Conservation (phyloP, 2,888 invertebrate genomes). For the Sisyra nigra region DNA sequence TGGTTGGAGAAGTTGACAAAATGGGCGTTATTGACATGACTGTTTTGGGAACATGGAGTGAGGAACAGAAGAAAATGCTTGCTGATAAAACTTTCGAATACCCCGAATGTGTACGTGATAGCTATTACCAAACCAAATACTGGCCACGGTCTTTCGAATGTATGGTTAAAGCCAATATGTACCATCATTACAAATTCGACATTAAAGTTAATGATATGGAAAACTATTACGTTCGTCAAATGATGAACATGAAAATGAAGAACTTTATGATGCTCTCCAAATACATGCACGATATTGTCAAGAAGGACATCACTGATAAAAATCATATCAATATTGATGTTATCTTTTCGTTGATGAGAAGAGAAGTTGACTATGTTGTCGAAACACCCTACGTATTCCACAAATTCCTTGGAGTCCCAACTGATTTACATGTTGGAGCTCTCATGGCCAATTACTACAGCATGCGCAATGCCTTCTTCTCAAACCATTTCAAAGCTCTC, state of each 20-base stretch:
- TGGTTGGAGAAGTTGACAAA: neutral
- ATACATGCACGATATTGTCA: too few species aligned
- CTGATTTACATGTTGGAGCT: constrained; percentile 1
- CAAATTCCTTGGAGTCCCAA: constrained; percentile 16
- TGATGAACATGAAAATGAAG: constrained; percentile 8
- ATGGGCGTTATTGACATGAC: neutral
- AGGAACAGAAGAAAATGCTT: neutral
- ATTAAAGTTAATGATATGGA: constrained; percentile 15
- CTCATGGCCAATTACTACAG: too few species aligned
- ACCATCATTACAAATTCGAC: constrained; percentile 9
- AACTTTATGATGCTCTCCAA: too few species aligned
- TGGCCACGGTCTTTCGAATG: neutral
- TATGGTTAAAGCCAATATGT: neutral
- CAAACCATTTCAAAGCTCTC: constrained; percentile 13
- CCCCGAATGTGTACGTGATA: constrained; percentile 2
- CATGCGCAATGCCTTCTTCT: constrained; percentile 16
- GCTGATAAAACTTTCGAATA: neutral
- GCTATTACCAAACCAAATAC: neutral
- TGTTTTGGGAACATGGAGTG: neutral
- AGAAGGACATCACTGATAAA: constrained; percentile 14
- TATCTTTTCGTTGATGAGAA: constrained; percentile 16
- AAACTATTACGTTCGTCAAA: neutral
- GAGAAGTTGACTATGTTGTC: constrained; percentile 17
- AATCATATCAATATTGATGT: constrained; percentile 15
- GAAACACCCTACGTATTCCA: constrained; percentile 17